phyloP scores from a whole-genome alignment of 2,113 vertebrate species.

The Gallinago undulata region DNA sequence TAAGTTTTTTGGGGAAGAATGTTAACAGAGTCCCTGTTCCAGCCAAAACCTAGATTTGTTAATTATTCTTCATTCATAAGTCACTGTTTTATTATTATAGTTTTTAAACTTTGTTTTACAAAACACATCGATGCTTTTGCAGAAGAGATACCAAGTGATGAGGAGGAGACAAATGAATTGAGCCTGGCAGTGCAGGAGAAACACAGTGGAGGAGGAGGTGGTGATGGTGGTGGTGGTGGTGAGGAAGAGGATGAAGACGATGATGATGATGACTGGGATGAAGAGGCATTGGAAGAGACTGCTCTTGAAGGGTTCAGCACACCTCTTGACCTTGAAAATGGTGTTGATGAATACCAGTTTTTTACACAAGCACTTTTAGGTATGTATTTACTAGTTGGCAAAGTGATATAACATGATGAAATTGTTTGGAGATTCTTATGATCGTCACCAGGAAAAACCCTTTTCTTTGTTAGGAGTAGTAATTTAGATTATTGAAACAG shows the following conservation, averaged over 20 bases:
- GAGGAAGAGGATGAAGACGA: constrained; percentile 82
- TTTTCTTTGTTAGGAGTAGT: background rate
- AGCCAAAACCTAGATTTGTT: background rate
- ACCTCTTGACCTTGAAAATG: constrained; percentile 89
- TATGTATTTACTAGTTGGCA: constrained; percentile 59
- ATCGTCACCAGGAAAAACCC: background rate
- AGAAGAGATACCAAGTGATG: constrained; percentile 97
- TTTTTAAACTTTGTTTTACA: background rate
- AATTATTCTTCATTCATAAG: background rate
- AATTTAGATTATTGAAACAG: background rate
- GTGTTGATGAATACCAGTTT: constrained; percentile 95
- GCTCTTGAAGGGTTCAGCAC: constrained; percentile 95
- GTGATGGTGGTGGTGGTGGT: constrained; percentile 80
- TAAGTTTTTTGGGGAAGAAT: background rate
- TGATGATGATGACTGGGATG: constrained; percentile 94
- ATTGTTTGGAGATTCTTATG: background rate
- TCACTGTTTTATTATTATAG: background rate
- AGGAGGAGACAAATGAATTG: constrained; percentile 85
- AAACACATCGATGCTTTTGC: background rate
- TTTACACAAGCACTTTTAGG: constrained; percentile 90
- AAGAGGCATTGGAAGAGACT: constrained; percentile 91
- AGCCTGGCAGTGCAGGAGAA: constrained; percentile 80
- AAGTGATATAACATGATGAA: background rate
- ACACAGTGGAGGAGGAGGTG: constrained; percentile 63
- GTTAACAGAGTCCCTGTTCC: background rate